Evolutionary conservation across 1,140 invertebrate species (phyloP).

Genomic region (Drosophila subpulchrella): DNA sequence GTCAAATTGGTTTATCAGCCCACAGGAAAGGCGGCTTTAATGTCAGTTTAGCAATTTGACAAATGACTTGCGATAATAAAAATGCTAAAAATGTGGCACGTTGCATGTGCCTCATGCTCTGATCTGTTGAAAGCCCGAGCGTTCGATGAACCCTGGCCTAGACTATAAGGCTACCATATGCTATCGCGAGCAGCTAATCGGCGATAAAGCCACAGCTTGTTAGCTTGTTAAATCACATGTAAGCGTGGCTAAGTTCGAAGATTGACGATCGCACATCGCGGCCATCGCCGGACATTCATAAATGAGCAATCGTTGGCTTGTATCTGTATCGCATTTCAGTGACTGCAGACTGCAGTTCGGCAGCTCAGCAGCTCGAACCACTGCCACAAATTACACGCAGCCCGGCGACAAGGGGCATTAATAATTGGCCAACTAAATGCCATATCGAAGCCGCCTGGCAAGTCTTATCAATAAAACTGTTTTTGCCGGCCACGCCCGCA

Average conservation of each 20-base stretch:
- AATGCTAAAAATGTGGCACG: constrained; percentile 60
- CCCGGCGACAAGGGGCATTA: constrained; percentile 75
- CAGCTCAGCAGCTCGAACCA: constrained; percentile 38
- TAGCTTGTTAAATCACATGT: constrained; percentile 73
- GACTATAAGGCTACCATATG: constrained; percentile 13
- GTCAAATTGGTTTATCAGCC: constrained; percentile 79
- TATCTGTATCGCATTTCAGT: constrained; percentile 73
- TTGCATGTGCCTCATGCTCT: constrained; percentile 11
- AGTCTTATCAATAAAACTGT: constrained; percentile 80
- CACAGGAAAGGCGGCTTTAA: constrained; percentile 69
- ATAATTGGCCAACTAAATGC: constrained; percentile 76
- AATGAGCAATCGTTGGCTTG: constrained; percentile 35
- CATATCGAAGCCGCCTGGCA: constrained; percentile 64
- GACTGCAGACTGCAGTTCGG: background rate
- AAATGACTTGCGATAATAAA: constrained; percentile 74
- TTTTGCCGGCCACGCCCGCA: constrained; percentile 68
- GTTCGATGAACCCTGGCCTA: constrained; percentile 27
- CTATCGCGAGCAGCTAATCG: constrained; percentile 56
- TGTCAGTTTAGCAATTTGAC: constrained; percentile 82
- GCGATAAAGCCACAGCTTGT: constrained; percentile 69
- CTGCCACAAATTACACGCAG: constrained; percentile 80
- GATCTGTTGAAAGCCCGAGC: constrained; percentile 17
- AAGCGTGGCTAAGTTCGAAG: constrained; percentile 46
- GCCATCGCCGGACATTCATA: constrained; percentile 66
- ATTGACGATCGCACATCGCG: constrained; percentile 53